Percentiles rank a stretch among this genome's conserved stretches.
These are phyloP conservation scores for Zaprionus africanus DNA, from an alignment of 1,140 invertebrate genomes.

Conservation along the genomic window DNA sequence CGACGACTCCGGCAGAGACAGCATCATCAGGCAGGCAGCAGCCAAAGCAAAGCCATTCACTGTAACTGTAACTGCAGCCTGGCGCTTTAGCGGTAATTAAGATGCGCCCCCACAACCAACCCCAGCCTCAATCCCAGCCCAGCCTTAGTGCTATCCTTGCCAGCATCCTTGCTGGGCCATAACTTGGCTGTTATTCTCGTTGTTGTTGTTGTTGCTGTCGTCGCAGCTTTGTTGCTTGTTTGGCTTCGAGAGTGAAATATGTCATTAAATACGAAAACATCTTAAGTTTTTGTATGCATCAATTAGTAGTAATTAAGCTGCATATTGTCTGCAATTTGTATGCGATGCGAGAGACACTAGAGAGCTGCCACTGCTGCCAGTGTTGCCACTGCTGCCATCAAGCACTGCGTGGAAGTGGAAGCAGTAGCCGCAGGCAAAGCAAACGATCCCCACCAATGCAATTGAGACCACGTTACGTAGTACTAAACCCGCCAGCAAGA, in stretches of 20 bases:
- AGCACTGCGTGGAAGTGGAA: not conserved
- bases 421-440: slow-evolving; percentile 29
- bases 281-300: slow-evolving; percentile 83
- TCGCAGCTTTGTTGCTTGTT: slow-evolving; percentile 48
- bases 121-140: not conserved
- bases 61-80: slow-evolving; percentile 57
- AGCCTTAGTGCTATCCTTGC: slow-evolving; percentile 17
- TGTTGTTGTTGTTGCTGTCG: slow-evolving; percentile 51
- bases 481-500: slow-evolving; percentile 32
- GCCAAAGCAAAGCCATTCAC: slow-evolving; percentile 37
- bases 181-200: slow-evolving; percentile 46
- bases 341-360: slow-evolving; percentile 55
- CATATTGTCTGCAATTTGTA: slow-evolving; percentile 83
- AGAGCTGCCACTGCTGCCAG: slow-evolving; percentile 9
- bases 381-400: slow-evolving; percentile 32
- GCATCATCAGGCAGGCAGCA: slow-evolving; percentile 17
- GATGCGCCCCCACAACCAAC: slow-evolving; percentile 51
- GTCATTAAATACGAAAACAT: slow-evolving; percentile 83
- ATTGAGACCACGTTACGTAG: slow-evolving; percentile 56
- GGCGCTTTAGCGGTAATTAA: slow-evolving; percentile 78
- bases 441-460: slow-evolving; percentile 59
- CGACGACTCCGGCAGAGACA: slow-evolving; percentile 31
- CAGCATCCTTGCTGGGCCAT: slow-evolving; percentile 61
- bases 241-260: slow-evolving; percentile 75
- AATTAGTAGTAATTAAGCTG: slow-evolving; percentile 83